phyloP scores from a whole-genome alignment of 2,888 invertebrate genomes.

The Junonia oenone region DNA sequence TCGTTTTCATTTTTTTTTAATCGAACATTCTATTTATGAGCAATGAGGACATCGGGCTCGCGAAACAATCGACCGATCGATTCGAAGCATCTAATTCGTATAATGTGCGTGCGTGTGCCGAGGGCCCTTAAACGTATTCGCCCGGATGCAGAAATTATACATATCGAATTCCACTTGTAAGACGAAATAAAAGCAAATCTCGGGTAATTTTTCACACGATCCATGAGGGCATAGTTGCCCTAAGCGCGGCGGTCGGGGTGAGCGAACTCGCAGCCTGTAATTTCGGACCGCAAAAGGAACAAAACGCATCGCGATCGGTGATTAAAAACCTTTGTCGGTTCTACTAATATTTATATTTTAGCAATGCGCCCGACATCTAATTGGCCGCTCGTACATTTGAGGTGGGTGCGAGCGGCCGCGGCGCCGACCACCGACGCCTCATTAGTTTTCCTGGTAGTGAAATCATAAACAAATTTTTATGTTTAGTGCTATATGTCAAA shows the following conservation, averaged over 20 bases:
- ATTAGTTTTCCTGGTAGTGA: slow-evolving; percentile 74
- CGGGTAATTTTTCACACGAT: slow-evolving; percentile 77
- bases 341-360: slow-evolving; percentile 80
- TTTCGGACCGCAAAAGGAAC: slow-evolving; percentile 78
- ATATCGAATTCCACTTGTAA: slow-evolving; percentile 70
- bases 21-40: slow-evolving; percentile 39
- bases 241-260: slow-evolving; percentile 71
- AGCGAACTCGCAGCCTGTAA: slow-evolving; percentile 76
- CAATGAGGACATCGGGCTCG: slow-evolving; percentile 28
- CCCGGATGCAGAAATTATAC: slow-evolving; percentile 67
- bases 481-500: slow-evolving; percentile 55
- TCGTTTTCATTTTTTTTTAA: slow-evolving; percentile 61
- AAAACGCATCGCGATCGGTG: slow-evolving; percentile 74
- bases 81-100: slow-evolving; percentile 24
- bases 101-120: slow-evolving; percentile 24
- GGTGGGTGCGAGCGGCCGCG: slow-evolving; percentile 49
- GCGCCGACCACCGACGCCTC: slow-evolving; percentile 66
- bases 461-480: slow-evolving; percentile 69
- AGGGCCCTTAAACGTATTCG: slow-evolving; percentile 39
- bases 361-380: slow-evolving; percentile 77
- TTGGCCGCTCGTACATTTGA: slow-evolving; percentile 67
- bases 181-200: slow-evolving; percentile 69
- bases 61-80: slow-evolving; percentile 13
- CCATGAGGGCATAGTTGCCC: slow-evolving; percentile 72
- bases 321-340: slow-evolving; percentile 80